phyloP scores from a whole-genome alignment of 2,113 vertebrate genomes.

The Electrona antarctica region DNA sequence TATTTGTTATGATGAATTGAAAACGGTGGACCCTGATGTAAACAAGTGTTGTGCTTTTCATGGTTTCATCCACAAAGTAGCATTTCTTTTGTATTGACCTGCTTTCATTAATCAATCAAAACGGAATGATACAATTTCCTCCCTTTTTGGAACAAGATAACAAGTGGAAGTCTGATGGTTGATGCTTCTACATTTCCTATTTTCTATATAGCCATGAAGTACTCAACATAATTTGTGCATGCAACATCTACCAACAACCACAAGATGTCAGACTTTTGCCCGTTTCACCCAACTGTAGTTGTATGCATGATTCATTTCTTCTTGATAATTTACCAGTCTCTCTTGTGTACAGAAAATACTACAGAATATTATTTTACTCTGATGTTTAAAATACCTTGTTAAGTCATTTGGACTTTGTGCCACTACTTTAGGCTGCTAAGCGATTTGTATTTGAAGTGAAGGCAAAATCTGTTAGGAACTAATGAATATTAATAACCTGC shows the following conservation, averaged over 20 bases:
- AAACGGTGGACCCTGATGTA: too few species aligned
- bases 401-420: background rate
- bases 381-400: background rate
- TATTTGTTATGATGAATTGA: too few species aligned
- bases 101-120: too few species aligned
- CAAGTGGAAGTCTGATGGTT: too few species aligned
- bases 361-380: background rate
- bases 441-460: background rate
- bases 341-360: too few species aligned
- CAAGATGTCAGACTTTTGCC: background rate
- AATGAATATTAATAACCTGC: constrained; percentile 7
- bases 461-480: constrained; percentile 25
- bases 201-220: too few species aligned
- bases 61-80: too few species aligned
- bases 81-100: too few species aligned
- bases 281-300: background rate
- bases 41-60: too few species aligned
- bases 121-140: too few species aligned
- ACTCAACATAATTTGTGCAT: background rate
- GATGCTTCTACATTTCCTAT: too few species aligned
- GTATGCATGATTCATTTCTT: background rate
- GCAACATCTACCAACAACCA: background rate
- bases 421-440: background rate
- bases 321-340: background rate
- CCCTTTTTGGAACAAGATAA: too few species aligned